Conservation (phyloP, 2,113 vertebrate genomes). For the Panthera leo region DNA sequence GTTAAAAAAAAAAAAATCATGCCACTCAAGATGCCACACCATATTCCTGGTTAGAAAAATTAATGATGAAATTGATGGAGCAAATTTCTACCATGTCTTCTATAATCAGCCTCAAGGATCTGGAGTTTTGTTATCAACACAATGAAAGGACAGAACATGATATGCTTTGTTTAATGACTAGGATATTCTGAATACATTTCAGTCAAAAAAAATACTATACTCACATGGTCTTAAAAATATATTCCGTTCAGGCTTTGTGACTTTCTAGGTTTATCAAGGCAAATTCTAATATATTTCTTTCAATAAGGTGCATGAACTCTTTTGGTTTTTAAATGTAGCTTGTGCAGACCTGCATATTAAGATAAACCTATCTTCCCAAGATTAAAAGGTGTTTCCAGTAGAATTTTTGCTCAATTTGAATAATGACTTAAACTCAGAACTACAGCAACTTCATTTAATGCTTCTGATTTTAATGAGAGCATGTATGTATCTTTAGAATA, state of each 20-base stretch:
- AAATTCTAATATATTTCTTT: conserved; percentile 22
- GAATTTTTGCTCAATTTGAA: conserved; percentile 11
- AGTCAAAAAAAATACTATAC: background rate
- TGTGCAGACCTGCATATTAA: background rate
- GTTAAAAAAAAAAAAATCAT: background rate
- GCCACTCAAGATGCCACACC: background rate
- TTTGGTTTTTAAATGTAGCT: background rate
- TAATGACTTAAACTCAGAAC: conserved; percentile 39
- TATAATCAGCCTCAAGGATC: background rate
- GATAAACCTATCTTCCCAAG: background rate
- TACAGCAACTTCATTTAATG: background rate
- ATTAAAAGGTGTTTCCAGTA: background rate
- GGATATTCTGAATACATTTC: background rate
- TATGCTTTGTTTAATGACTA: background rate
- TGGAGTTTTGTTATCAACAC: background rate
- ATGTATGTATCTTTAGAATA: conserved; percentile 34
- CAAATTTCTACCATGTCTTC: background rate
- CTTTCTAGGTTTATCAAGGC: background rate
- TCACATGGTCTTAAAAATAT: background rate
- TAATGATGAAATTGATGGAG: background rate
- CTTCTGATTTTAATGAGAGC: conserved; percentile 26
- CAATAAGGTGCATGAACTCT: background rate
- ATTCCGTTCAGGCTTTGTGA: background rate
- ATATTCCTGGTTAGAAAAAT: background rate
- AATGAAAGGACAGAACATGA: background rate